These are phyloP conservation scores for Xiphophorus birchmanni DNA, from an alignment of 2,797 vertebrate genomes.

Conservation along the genomic window DNA sequence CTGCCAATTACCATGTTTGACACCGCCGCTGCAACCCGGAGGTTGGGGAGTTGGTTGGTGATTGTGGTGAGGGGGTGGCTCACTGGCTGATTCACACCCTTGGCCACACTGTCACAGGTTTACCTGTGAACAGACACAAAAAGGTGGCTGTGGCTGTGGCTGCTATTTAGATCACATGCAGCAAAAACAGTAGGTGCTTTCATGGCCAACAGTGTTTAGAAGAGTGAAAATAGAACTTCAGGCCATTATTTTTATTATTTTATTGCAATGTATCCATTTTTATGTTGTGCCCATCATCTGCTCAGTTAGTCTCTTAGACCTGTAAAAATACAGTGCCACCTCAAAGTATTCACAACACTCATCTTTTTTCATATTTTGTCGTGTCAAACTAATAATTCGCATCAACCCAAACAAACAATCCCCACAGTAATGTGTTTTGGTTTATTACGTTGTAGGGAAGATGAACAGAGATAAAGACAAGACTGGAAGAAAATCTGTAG, in stretches of 20 bases:
- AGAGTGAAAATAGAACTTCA: neutral
- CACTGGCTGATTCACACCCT: slow-evolving; percentile 58
- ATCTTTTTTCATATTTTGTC: neutral
- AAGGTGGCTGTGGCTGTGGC: slow-evolving; percentile 10
- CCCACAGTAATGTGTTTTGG: neutral
- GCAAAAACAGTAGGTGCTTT: neutral
- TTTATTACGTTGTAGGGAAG: neutral
- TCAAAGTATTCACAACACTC: neutral
- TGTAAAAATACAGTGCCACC: neutral
- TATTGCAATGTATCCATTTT: neutral
- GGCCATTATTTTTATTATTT: neutral
- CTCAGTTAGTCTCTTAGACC: neutral
- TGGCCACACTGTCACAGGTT: slow-evolving; percentile 66
- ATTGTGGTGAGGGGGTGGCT: slow-evolving; percentile 34
- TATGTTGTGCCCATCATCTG: neutral
- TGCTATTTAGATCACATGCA: slow-evolving; percentile 7
- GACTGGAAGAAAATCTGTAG: neutral
- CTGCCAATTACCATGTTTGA: slow-evolving; percentile 83
- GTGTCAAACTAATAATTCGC: neutral
- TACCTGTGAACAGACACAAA: slow-evolving; percentile 60
- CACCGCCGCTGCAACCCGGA: slow-evolving; percentile 67
- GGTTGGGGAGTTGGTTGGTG: slow-evolving; percentile 29
- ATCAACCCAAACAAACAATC: neutral
- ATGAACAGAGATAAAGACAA: neutral
- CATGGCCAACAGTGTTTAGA: neutral